Base-by-base conservation (phyloP, 2,888 invertebrate genomes). In the Eupithecia dodoneata region DNA sequence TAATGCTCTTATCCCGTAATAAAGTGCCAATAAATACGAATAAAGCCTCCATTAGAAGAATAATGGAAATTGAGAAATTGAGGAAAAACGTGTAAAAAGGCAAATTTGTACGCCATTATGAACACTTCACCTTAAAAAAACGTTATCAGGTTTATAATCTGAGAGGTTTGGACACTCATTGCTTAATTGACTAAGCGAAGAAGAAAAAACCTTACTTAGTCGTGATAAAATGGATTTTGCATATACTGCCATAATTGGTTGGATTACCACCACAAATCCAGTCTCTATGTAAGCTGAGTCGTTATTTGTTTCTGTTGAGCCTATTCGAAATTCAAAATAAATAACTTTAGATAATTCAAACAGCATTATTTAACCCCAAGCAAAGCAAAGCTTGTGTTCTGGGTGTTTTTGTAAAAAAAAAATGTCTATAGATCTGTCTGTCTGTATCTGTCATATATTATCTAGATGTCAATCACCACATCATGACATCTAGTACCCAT, bases 41-140 rank as follows among this genome's bases (percentile, higher is more conserved):
- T 80, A 81, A 80, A 78, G 72, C 67, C 10, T 72, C 77, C 80
- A 79, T 81, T 79, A 87, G 84, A 84, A 81, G 82, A 85, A 83
- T 86, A 87, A 88, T 86, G 87, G 86, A 86, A 84, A 86, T 84
- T 80, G 79, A 81, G 77, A 85, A 84, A 86, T 84, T 80, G 80
- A 79, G 78, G 81, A 81, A 83, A 83, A 83, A 82, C 80, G 70
- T 67, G 73, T 49, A 75, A 55, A 71, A 76, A 55, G 49, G 15
- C 47, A 66, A 72, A 79, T 76, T 78, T 76, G 71, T 47, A 55
- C 63, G 59, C 74, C 76, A 79, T 77, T 77, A 81, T 70, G 74
- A 79, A 76, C 73, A 74, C 74, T 75, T 80, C 69, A 75, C 71
- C 72, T 78, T 74, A 81, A 83, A 83, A 83, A 73, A 82, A 83